Evolutionary conservation across 1,140 invertebrate species (phyloP).

Genomic region (Pectinophora gossypiella): DNA sequence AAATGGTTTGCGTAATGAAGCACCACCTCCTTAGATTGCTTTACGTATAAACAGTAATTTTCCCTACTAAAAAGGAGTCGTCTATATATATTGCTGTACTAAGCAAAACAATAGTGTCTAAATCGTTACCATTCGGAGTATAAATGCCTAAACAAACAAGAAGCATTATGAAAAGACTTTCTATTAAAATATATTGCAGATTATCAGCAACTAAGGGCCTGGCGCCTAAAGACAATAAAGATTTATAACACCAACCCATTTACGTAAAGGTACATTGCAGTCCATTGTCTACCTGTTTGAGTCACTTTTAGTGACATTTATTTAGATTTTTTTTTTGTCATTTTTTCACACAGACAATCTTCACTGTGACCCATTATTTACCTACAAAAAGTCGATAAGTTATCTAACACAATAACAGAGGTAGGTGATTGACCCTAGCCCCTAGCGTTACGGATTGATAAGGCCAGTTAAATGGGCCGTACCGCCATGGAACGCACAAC

Average conservation of each 20-base stretch:
- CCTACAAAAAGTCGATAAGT: neutral
- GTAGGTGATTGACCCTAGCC: conserved; percentile 38
- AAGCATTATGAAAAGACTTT: too few relatives aligned
- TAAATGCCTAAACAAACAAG: neutral
- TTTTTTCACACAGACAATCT: too few relatives aligned
- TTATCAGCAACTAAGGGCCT: neutral
- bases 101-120: too few relatives aligned
- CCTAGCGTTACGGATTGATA: conserved; percentile 41
- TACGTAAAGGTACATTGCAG: too few relatives aligned
- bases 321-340: too few relatives aligned
- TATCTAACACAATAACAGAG: conserved; percentile 9
- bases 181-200: neutral
- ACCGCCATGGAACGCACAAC: conserved; percentile 43
- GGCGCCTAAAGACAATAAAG: neutral
- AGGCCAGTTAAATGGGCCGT: conserved; percentile 57
- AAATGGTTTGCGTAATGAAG: too few relatives aligned
- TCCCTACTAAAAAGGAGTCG: too few relatives aligned
- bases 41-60: too few relatives aligned
- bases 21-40: too few relatives aligned
- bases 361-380: neutral
- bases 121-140: too few relatives aligned
- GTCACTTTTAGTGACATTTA: too few relatives aligned
- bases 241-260: neutral
- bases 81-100: too few relatives aligned
- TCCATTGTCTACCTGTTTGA: neutral